phyloP scores from a whole-genome alignment of 1,140 invertebrate genomes.

The Diuraphis noxia region DNA sequence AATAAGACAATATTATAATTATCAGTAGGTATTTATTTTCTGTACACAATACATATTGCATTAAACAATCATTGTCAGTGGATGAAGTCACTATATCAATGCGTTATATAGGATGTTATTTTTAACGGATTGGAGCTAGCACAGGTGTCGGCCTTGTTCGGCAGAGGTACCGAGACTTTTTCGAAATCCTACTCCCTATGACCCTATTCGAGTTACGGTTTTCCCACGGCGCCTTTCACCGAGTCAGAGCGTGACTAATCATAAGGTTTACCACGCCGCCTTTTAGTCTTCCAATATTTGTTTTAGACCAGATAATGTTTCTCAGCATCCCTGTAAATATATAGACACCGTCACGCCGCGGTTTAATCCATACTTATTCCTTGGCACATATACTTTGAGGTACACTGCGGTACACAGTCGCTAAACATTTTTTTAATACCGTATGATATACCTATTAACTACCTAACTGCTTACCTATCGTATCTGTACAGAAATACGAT shows the following conservation, averaged over 20 bases:
- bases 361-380: too few relatives aligned
- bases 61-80: not conserved
- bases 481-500: not conserved
- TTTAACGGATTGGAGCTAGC: not conserved
- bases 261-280: not conserved
- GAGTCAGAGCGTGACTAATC: not conserved
- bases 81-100: not conserved
- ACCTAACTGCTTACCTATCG: too few relatives aligned
- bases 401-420: not conserved
- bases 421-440: not conserved
- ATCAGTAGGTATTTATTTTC: not conserved
- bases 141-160: not conserved
- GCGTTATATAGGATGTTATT: not conserved
- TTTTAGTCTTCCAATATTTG: not conserved
- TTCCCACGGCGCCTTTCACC: not conserved
- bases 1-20: not conserved
- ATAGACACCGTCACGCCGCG: not conserved
- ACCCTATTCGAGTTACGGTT: not conserved
- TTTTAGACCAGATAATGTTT: not conserved
- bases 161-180: not conserved
- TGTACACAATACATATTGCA: not conserved
- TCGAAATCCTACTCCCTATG: not conserved
- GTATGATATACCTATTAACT: too few relatives aligned
- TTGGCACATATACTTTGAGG: not conserved
- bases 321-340: not conserved